Evolutionary conservation across 2,113 vertebrate species (phyloP).

Genomic region (Cyprinodon variegatus): DNA sequence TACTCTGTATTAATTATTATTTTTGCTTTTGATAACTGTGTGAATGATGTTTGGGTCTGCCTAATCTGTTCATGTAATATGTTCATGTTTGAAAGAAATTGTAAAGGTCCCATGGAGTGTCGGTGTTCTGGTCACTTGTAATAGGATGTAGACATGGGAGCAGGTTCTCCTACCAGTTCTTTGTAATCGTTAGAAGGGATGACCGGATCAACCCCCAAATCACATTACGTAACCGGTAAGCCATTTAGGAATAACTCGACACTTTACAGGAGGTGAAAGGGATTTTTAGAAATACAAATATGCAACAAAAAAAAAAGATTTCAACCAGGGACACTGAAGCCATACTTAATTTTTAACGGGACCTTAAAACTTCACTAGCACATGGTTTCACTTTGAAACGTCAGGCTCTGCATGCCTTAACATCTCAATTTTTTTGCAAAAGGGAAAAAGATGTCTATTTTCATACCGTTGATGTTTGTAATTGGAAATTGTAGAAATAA

Average conservation of each 20-base stretch:
- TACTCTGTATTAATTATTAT: constrained; percentile 66
- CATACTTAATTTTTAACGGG: constrained; percentile 74
- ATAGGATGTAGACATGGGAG: constrained; percentile 2
- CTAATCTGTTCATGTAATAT: constrained; percentile 48
- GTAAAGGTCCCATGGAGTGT: constrained; percentile 70
- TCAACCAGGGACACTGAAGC: constrained; percentile 57
- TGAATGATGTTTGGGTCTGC: constrained; percentile 43
- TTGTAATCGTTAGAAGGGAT: constrained; percentile 42
- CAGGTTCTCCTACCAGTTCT: constrained; percentile 5
- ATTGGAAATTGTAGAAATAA: constrained; percentile 82
- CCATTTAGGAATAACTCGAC: constrained; percentile 39
- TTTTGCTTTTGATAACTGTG: constrained; percentile 54
- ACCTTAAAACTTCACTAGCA: constrained; percentile 66
- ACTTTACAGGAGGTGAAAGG: constrained; percentile 54
- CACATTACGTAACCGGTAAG: constrained; percentile 23
- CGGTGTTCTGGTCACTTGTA: constrained; percentile 22
- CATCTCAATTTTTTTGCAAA: constrained; percentile 69
- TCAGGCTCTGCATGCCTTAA: constrained; percentile 72
- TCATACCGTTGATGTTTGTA: constrained; percentile 75
- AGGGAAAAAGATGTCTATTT: constrained; percentile 77
- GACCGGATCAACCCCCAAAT: constrained; percentile 58
- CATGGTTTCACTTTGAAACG: constrained; percentile 59
- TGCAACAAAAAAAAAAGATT: constrained; percentile 52
- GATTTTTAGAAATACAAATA: constrained; percentile 58
- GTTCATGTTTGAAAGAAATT: constrained; percentile 21